A percentile compares a stretch with the other conserved stretches of the same genome.
phyloP scores from a whole-genome alignment of 2,113 vertebrate species.

The Abramis brama region DNA sequence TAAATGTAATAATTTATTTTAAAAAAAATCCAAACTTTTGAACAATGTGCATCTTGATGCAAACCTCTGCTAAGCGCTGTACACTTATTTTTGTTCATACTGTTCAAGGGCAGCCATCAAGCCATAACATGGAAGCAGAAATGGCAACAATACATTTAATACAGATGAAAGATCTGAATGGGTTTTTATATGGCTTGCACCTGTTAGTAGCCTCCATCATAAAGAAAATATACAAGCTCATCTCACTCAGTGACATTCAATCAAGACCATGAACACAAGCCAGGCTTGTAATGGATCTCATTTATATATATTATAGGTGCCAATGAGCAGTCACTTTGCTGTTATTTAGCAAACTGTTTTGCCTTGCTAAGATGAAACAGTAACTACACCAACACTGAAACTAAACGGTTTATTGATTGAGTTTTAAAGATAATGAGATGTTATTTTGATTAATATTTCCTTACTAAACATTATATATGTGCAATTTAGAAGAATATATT shows the following conservation, averaged over 20 bases:
- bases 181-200: conserved; percentile 32
- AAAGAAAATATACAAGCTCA: conserved; percentile 45
- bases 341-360: conserved; percentile 33
- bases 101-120: not conserved
- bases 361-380: not conserved
- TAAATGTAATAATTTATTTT: not conserved
- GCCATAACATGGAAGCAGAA: not conserved
- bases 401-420: not conserved
- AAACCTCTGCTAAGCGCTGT: not conserved
- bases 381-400: not conserved
- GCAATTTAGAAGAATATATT: not conserved
- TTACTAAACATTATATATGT: not conserved
- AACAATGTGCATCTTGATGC: not conserved
- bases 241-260: conserved; percentile 50
- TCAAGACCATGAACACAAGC: conserved; percentile 52
- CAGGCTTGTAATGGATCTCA: conserved; percentile 52
- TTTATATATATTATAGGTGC: conserved; percentile 37
- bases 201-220: conserved; percentile 24
- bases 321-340: conserved; percentile 25
- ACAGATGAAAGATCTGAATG: conserved; percentile 20
- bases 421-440: not conserved
- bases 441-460: not conserved
- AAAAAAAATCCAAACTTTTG: not conserved
- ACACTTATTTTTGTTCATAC: not conserved
- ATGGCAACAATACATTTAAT: not conserved